These are phyloP conservation scores for Synchiropus splendidus DNA, from an alignment of 2,113 vertebrate species.

Conservation along the genomic window DNA sequence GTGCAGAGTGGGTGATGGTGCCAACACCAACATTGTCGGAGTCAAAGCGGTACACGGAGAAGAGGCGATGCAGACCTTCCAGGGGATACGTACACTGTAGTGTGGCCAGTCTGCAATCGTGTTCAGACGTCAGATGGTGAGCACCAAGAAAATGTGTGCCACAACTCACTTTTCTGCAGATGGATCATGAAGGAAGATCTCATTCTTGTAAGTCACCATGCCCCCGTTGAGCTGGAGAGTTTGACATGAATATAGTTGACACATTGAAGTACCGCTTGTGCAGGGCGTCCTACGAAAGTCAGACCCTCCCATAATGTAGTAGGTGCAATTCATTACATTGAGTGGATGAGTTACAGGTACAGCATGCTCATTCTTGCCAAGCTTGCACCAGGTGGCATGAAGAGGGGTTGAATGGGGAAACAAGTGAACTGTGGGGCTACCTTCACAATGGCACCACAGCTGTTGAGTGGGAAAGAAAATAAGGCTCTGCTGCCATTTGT, in stretches of 20 bases:
- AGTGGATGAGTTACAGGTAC: too few species aligned
- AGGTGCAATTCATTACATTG: too few species aligned
- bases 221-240: constrained; percentile 31
- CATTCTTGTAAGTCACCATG: constrained; percentile 56
- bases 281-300: too few species aligned
- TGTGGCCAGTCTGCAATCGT: constrained; percentile 28
- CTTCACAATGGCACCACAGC: constrained; percentile 54
- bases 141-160: too few species aligned
- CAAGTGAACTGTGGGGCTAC: constrained; percentile 14
- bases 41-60: constrained; percentile 37
- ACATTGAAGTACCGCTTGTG: too few species aligned
- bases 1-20: constrained; percentile 3
- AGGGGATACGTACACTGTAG: constrained; percentile 45
- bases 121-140: background rate
- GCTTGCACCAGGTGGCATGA: too few species aligned
- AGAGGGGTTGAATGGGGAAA: too few species aligned
- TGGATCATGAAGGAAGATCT: constrained; percentile 29
- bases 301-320: too few species aligned
- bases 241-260: too few species aligned
- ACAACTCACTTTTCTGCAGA: too few species aligned
- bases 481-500: constrained; percentile 36
- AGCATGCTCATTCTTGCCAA: too few species aligned
- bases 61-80: constrained; percentile 35
- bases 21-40: constrained; percentile 35
- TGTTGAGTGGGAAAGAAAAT: constrained; percentile 49